Evolutionary conservation across 2,113 vertebrate genomes (phyloP).

Genomic region (Halichoerus grypus): DNA sequence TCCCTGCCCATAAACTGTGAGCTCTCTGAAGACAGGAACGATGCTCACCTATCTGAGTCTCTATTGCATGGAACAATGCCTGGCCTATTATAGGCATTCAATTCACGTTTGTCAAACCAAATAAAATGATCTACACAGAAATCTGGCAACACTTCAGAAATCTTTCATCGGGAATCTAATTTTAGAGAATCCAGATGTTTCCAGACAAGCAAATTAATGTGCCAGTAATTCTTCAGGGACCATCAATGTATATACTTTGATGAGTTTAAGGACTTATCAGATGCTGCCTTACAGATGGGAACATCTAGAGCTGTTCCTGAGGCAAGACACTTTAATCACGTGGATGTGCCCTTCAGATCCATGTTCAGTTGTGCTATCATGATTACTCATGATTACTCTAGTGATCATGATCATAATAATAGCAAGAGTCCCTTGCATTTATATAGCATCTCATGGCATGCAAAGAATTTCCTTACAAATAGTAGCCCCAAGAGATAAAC

Average conservation of each 20-base stretch:
- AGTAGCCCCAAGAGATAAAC: background rate
- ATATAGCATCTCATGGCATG: too few species aligned
- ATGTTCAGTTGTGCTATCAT: background rate
- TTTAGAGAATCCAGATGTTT: conserved; percentile 79
- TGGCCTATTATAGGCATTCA: background rate
- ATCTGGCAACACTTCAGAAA: conserved; percentile 62
- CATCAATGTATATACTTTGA: background rate
- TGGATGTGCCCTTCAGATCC: background rate
- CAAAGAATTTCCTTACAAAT: background rate
- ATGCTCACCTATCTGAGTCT: background rate
- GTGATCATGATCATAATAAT: background rate
- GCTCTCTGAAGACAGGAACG: background rate
- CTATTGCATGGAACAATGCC: background rate
- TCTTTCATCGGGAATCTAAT: conserved; percentile 73
- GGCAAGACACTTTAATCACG: background rate
- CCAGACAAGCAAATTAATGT: conserved; percentile 64
- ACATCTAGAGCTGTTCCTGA: background rate
- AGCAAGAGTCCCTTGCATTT: background rate
- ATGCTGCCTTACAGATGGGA: background rate
- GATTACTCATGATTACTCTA: background rate
- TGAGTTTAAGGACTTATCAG: conserved; percentile 49
- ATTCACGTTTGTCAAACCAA: background rate
- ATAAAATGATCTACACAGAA: conserved; percentile 59
- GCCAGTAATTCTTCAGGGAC: conserved; percentile 63
- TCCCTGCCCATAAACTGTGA: background rate